Evolutionary conservation across 2,888 invertebrate species (phyloP), one percentile per base, ranked within the genome.

Genomic region (Spodoptera littoralis): DNA sequence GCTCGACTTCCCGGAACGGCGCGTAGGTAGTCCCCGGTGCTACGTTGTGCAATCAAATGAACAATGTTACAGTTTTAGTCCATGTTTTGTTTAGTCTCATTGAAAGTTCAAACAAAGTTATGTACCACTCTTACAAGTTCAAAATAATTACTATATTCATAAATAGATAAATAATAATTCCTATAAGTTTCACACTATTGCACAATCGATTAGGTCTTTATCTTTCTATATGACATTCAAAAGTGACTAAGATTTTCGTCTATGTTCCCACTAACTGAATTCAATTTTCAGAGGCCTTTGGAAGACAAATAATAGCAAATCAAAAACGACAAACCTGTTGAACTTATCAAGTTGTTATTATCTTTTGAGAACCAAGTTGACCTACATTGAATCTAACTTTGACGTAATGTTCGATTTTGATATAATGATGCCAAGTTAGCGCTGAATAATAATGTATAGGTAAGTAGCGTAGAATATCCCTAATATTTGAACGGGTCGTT

Each of bases 1-100:
- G 86, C 85, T 81, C 74, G 85, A 88, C 87, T 92, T 92, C 92
- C 92, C 88, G 92, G 92, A 92, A 91, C 91, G 84, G 79, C 73
- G 86, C 82, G 89, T 89, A 90, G 88, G 89, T 88, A 88, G 83
- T 73, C 83, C 84, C 81, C 77, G 66, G 70, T 80, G 85, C 83
- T 85, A 87, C 85, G 87, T 89, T 88, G 80, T 84, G 77, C 70
- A 84, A 83, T 83, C 80, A 81, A 80, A 76, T 77, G 75, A 63
- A 79, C 76, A 77, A 71, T 72, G 80, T 71, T 74, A 73, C 70
- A 67, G 69, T 75, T 75, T 74, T 77, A 80, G 67, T 73, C 68
- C 70, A 72, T 75, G 73, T 77, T 79, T 77, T 80, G 73, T 73
- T 79, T 77, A 76, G 77, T 71, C 77, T 73, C 64, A 57, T 68